A percentile compares a stretch with the other conserved stretches of the same genome.
Evolutionary conservation across 2,797 vertebrate species (phyloP).

Genomic region (Brotula barbata): DNA sequence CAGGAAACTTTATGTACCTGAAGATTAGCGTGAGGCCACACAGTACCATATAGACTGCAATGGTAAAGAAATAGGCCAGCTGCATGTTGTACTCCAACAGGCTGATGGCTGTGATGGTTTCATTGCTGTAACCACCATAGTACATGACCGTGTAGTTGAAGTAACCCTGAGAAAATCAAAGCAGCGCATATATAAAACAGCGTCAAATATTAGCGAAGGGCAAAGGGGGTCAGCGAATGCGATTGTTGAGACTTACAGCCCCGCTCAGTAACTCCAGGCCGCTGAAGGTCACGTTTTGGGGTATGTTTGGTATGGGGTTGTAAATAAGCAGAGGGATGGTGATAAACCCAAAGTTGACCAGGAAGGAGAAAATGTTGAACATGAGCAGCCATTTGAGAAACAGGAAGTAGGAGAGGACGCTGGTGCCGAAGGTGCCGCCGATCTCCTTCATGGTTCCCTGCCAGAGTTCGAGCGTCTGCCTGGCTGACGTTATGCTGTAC

Average conservation of each 20-base stretch:
- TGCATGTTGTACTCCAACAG: slow-evolving; percentile 85
- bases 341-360: slow-evolving; percentile 94
- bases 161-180: slow-evolving; percentile 82
- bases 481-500: slow-evolving; percentile 67
- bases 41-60: slow-evolving; percentile 83
- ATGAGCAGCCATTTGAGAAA: slow-evolving; percentile 93
- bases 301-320: slow-evolving; percentile 47
- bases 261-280: slow-evolving; percentile 92
- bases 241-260: no score
- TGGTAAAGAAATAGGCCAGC: slow-evolving; percentile 93
- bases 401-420: slow-evolving; percentile 91
- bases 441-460: slow-evolving; percentile 89
- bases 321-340: slow-evolving; percentile 85
- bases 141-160: slow-evolving; percentile 89
- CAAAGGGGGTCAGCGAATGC: no score
- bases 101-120: slow-evolving; percentile 40
- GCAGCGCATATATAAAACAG: not conserved
- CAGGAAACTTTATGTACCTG: slow-evolving; percentile 80
- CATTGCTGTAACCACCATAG: slow-evolving; percentile 90
- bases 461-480: slow-evolving; percentile 78
- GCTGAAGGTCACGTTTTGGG: slow-evolving; percentile 77
- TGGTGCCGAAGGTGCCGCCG: slow-evolving; percentile 89
- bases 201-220: not conserved
- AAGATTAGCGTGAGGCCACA: slow-evolving; percentile 88
- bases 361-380: slow-evolving; percentile 91